Percentiles rank a stretch among this genome's conserved stretches.
These are phyloP conservation scores for Nyleta sp. DNA, from an alignment of 2,888 invertebrate species.

Conservation along the genomic window DNA sequence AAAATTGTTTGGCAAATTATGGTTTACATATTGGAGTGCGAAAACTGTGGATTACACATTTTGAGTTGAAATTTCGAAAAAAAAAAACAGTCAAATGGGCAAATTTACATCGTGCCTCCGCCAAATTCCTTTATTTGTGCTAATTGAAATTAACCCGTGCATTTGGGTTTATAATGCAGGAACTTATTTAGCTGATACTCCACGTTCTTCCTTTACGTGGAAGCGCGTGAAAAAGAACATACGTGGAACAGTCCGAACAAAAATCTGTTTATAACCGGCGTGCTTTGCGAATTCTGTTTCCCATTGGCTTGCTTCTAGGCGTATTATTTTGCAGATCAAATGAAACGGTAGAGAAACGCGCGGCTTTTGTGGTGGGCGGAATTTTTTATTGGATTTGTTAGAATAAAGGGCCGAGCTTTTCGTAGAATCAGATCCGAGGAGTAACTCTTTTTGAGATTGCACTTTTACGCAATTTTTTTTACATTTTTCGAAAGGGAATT, in stretches of 20 bases:
- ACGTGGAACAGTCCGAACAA: constrained; percentile 10
- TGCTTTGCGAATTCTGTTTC: constrained; percentile 27
- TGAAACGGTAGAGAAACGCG: constrained; percentile 30
- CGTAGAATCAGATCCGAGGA: constrained; percentile 8
- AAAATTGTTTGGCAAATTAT: too few relatives aligned
- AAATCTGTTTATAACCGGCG: constrained; percentile 22
- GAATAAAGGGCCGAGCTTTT: constrained; percentile 21
- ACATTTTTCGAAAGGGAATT: constrained; percentile 5
- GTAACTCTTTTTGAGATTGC: constrained; percentile 23
- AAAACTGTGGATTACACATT: too few relatives aligned
- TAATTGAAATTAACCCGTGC: too few relatives aligned
- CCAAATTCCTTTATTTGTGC: too few relatives aligned
- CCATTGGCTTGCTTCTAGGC: constrained; percentile 19
- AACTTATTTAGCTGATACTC: too few relatives aligned
- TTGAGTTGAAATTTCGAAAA: too few relatives aligned
- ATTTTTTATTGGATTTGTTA: constrained; percentile 38
- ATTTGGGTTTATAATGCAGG: too few relatives aligned
- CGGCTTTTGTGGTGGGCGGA: constrained; percentile 30
- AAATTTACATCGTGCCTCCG: too few relatives aligned
- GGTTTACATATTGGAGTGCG: too few relatives aligned
- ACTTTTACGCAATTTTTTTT: constrained; percentile 25
- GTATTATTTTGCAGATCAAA: constrained; percentile 47
- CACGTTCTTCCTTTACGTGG: too few relatives aligned
- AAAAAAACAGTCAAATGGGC: too few relatives aligned
- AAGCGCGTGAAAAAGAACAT: too few relatives aligned